A percentile compares a stretch with the other conserved stretches of the same genome.
Conservation (phyloP, 2,797 vertebrate genomes). For the Poecilia picta region DNA sequence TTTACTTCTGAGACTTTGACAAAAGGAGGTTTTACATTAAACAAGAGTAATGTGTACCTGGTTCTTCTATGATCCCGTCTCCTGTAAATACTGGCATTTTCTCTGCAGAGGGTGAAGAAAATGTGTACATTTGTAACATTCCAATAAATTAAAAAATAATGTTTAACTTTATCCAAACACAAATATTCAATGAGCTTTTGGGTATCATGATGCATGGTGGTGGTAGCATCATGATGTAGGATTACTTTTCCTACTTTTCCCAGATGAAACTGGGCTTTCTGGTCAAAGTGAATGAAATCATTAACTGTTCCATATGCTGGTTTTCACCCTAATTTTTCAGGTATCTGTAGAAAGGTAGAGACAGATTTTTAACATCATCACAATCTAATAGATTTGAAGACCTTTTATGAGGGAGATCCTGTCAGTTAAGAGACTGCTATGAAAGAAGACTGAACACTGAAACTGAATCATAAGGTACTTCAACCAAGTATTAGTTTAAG, state of each 20-base stretch:
- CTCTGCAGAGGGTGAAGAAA: constrained; percentile 65
- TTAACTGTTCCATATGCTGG: neutral
- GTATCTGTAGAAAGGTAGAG: neutral
- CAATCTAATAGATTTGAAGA: neutral
- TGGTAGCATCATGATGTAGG: neutral
- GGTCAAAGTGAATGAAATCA: neutral
- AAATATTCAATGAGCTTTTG: neutral
- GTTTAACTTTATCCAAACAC: neutral
- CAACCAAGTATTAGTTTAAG: neutral
- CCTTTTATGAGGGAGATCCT: neutral
- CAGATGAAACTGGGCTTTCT: neutral
- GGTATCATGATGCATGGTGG: neutral
- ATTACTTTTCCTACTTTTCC: neutral
- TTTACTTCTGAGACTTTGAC: neutral
- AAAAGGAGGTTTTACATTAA: constrained; percentile 31
- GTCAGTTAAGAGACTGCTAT: neutral
- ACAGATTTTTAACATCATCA: neutral
- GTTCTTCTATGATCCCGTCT: constrained; percentile 50
- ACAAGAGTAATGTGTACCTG: constrained; percentile 63
- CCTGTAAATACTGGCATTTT: constrained; percentile 62
- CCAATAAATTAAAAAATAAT: neutral
- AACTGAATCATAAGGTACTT: neutral
- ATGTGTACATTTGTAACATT: neutral
- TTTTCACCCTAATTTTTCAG: neutral
- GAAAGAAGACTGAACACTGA: neutral